Evolutionary conservation across 1,140 invertebrate species (phyloP).

Genomic region (Drepana arcuata): DNA sequence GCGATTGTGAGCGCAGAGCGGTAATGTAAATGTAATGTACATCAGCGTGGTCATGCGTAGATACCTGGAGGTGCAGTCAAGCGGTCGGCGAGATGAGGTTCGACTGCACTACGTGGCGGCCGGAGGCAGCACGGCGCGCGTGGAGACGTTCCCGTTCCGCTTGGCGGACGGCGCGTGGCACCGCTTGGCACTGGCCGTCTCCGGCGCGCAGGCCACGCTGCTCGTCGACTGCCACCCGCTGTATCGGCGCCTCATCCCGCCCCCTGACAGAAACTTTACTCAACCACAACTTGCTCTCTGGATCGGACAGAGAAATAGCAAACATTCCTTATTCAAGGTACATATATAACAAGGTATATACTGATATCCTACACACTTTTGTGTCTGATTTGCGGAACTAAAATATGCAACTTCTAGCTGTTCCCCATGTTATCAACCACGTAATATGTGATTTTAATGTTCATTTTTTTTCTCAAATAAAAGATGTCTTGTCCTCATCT

Average conservation of each 20-base stretch:
- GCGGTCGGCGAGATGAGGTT: conserved; percentile 88
- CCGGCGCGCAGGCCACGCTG: conserved; percentile 85
- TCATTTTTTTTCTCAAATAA: too few species aligned
- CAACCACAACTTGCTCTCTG: conserved; percentile 82
- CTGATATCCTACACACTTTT: too few species aligned
- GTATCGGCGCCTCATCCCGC: conserved; percentile 77
- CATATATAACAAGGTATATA: too few species aligned
- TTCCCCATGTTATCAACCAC: too few species aligned
- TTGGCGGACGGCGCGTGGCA: conserved; percentile 91
- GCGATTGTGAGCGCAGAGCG: conserved; percentile 18
- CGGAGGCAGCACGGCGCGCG: conserved; percentile 76
- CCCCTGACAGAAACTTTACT: conserved; percentile 83
- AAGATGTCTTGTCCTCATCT: too few species aligned
- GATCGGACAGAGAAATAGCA: conserved; percentile 89
- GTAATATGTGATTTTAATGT: too few species aligned
- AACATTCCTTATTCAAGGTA: conserved; percentile 91
- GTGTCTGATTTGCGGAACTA: too few species aligned
- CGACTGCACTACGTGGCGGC: conserved; percentile 81
- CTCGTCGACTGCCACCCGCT: conserved; percentile 89
- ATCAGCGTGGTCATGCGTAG: conserved; percentile 65
- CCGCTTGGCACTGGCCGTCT: conserved; percentile 85
- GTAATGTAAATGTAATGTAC: conserved; percentile 21
- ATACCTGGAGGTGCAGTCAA: conserved; percentile 92
- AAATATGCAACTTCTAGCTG: too few species aligned
- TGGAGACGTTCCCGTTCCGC: conserved; percentile 89